Percentiles rank a stretch among this genome's conserved stretches.
These are phyloP conservation scores for Rhabdomys dilectus DNA, from an alignment of 2,113 vertebrate genomes.

Conservation along the genomic window DNA sequence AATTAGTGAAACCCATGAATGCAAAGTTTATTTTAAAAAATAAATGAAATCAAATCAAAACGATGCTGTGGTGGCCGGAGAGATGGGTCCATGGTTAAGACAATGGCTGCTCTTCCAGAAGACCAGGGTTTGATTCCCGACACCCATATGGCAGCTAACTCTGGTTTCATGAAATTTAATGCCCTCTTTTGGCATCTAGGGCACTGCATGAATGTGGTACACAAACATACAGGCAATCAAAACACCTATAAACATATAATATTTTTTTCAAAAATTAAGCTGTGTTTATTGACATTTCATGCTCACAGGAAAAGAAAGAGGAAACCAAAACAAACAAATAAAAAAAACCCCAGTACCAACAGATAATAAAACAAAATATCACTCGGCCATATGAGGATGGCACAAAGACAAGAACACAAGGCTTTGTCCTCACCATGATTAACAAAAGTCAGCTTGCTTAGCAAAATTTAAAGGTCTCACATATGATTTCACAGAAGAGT, in stretches of 20 bases:
- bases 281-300: not conserved
- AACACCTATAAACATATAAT: not conserved
- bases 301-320: not conserved
- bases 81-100: not conserved
- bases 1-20: conserved; percentile 11
- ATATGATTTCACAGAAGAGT: conserved; percentile 8
- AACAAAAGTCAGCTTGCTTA: conserved; percentile 14
- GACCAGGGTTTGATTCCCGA: not conserved
- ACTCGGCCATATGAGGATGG: not conserved
- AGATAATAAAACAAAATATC: conserved; percentile 1
- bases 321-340: not conserved
- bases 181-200: not conserved
- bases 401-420: not conserved
- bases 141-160: not conserved
- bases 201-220: not conserved
- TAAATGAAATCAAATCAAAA: not conserved
- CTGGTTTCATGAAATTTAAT: too few relatives aligned
- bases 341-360: not conserved
- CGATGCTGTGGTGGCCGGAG: not conserved
- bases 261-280: not conserved
- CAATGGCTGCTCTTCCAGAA: not conserved
- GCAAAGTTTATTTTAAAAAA: conserved; percentile 35
- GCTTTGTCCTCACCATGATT: not conserved
- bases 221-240: not conserved
- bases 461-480: conserved; percentile 26